phyloP scores from a whole-genome alignment of 2,797 vertebrate genomes.

The Melanitta fusca region DNA sequence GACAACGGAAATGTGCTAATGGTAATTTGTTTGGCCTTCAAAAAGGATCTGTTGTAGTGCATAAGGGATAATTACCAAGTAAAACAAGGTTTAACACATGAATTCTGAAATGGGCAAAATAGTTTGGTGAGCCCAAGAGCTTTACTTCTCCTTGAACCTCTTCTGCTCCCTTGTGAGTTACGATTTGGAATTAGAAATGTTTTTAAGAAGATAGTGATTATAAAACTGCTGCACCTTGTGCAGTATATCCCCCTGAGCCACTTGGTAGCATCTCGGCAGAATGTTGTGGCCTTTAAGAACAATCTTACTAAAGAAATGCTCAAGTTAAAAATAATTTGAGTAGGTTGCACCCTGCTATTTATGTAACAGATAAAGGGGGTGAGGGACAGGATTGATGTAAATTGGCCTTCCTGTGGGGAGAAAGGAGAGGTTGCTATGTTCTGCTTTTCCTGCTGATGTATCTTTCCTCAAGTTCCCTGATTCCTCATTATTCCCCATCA shows the following conservation, averaged over 20 bases:
- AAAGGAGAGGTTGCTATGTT: neutral
- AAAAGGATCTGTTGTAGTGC: neutral
- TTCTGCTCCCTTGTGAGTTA: neutral
- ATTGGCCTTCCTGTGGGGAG: neutral
- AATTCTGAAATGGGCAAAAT: neutral
- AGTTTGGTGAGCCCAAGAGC: neutral
- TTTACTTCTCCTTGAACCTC: neutral
- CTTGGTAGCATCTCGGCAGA: neutral
- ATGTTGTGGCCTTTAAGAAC: neutral
- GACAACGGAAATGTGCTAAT: neutral
- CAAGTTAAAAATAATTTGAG: neutral
- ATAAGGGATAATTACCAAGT: neutral
- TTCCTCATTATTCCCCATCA: neutral
- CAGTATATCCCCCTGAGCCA: neutral
- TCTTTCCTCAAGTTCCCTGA: neutral
- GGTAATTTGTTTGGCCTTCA: neutral
- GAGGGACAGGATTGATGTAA: neutral
- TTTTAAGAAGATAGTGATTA: neutral
- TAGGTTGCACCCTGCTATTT: neutral
- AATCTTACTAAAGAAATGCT: neutral
- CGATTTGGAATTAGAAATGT: neutral
- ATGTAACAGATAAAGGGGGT: neutral
- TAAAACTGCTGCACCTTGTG: neutral
- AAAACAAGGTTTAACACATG: neutral
- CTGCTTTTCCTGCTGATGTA: neutral